These are phyloP conservation scores for Furcifer pardalis DNA, from an alignment of 2,797 vertebrate species.

Conservation along the genomic window DNA sequence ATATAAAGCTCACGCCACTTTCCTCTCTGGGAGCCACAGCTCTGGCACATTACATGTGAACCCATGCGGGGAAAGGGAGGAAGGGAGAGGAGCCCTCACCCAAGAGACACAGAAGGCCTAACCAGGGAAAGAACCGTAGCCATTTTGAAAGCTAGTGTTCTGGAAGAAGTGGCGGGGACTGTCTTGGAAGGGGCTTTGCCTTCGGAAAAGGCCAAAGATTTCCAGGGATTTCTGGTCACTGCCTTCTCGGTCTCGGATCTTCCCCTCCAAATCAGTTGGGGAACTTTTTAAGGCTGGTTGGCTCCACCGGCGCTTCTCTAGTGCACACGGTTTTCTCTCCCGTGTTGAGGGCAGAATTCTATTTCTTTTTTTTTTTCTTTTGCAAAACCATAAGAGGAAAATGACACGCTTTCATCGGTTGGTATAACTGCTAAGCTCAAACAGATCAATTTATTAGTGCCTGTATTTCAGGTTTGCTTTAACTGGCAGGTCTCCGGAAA, in stretches of 20 bases:
- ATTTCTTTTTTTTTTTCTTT: fast-evolving
- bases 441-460: background rate
- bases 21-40: slow-evolving; percentile 8
- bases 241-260: too few species aligned
- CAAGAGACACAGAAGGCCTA: fast-evolving
- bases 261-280: background rate
- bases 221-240: background rate
- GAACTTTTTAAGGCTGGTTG: background rate
- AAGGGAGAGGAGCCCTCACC: too few species aligned
- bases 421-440: background rate
- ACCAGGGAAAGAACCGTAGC: slow-evolving; percentile 12
- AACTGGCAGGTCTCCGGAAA: background rate
- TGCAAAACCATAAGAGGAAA: background rate
- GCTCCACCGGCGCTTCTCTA: background rate
- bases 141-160: background rate
- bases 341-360: background rate
- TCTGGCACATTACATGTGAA: background rate
- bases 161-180: background rate
- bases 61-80: too few species aligned
- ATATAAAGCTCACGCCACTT: too few species aligned
- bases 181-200: too few species aligned
- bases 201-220: slow-evolving; percentile 35
- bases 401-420: too few species aligned
- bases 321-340: background rate
- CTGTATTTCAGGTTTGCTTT: background rate